Base-by-base conservation (phyloP, 2,888 invertebrate genomes). In the Amiota mariae region DNA sequence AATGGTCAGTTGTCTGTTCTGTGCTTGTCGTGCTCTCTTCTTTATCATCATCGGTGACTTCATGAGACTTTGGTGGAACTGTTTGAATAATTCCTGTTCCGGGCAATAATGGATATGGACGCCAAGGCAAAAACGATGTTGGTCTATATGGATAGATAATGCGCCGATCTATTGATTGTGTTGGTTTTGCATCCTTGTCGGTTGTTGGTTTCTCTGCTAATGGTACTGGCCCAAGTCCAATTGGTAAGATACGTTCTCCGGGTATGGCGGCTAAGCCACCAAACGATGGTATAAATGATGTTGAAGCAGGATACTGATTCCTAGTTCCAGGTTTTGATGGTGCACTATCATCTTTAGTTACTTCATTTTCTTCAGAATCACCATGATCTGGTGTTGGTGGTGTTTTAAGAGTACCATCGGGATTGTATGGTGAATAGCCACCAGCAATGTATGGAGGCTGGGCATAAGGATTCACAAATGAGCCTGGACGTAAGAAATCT, bases 391-490 rank as follows among this genome's bases (percentile, higher is more conserved):
- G 13, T 13, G 54, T 3, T n/a, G 54, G 54, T n/a, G 12, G 54
- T 8, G 13, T 3, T 11, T 51, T 51, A 12, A 51, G 54, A n/a
- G 54, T 51, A n/a, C 54, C 54, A 51, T 13, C 54, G 54, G 54
- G 54, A n/a, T 51, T 51, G n/a, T 51, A 51, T 13, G 54, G 54
- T 13, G 54, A n/a, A n/a, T 51, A 51, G 54, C 13, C 54, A n/a
- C 54, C 54, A n/a, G 54, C 54, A 51, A 51, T 51, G n/a, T 51
- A 51, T 2, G 66, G 66, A 6, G 66, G 49, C 48, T 18, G 15
- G 3, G 48, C 66, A 48, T 66, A 66, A 9, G 66, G 66, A 66
- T 48, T 48, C 12, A 47, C n/a, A 10, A n/a, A 9, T 47, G 66
- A 48, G 11, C n/a, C 8, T 13, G 66, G 66, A 13, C 66, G 66